Evolutionary conservation across 1,140 invertebrate species (phyloP).

Genomic region (Bombus superbus): DNA sequence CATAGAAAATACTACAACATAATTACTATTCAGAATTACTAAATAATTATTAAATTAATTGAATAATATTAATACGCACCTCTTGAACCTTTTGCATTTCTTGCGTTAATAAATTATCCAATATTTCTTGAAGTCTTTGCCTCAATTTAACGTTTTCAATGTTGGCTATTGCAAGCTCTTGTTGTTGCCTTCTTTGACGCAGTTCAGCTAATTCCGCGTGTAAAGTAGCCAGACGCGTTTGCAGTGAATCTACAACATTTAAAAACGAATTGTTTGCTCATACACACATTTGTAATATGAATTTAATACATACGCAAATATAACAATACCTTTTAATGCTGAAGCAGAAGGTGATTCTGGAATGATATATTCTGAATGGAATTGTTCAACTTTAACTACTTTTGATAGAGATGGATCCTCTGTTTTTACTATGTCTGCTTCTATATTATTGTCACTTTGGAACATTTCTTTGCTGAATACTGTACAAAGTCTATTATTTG

Average conservation of each 20-base stretch:
- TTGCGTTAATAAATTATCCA: slow-evolving; percentile 90
- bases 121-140: slow-evolving; percentile 91
- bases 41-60: neutral
- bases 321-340: slow-evolving; percentile 62
- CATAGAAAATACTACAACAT: neutral
- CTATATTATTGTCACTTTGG: slow-evolving; percentile 72
- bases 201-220: slow-evolving; percentile 88
- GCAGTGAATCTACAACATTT: slow-evolving; percentile 73
- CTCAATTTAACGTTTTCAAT: slow-evolving; percentile 93
- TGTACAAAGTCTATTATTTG: slow-evolving; percentile 79
- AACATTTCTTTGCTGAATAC: slow-evolving; percentile 85
- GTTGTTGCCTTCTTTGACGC: slow-evolving; percentile 87
- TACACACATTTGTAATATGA: neutral
- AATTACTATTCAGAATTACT: slow-evolving; percentile 7
- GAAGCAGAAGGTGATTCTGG: slow-evolving; percentile 69
- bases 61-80: slow-evolving; percentile 72
- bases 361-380: slow-evolving; percentile 78
- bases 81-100: slow-evolving; percentile 92
- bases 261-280: neutral
- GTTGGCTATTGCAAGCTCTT: slow-evolving; percentile 91
- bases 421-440: slow-evolving; percentile 60
- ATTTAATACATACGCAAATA: neutral
- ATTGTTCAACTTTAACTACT: slow-evolving; percentile 75
- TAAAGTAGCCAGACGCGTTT: slow-evolving; percentile 82
- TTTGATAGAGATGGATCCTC: slow-evolving; percentile 60